A percentile compares a stretch with the other conserved stretches of the same genome.
Evolutionary conservation across 2,888 invertebrate species (phyloP).

Genomic region (Rotaria macrura): DNA sequence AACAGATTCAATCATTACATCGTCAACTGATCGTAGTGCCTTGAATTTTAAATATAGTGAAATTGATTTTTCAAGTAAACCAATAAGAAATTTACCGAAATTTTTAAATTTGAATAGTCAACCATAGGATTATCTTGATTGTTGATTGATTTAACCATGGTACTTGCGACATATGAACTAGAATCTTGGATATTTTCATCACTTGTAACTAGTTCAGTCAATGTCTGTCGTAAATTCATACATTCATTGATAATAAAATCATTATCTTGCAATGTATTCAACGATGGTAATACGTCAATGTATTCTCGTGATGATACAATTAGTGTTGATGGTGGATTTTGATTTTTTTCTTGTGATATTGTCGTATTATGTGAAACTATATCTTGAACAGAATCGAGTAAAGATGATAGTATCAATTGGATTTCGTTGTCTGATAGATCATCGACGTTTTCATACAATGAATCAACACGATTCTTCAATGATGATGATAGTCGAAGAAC

Average conservation of each 20-base stretch:
- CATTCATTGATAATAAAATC: no score
- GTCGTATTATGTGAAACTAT: not conserved
- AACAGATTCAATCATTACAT: no score
- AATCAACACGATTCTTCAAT: no score
- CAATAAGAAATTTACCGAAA: not conserved
- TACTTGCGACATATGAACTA: no score
- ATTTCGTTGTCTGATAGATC: not conserved
- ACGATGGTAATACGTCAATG: no score
- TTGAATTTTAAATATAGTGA: not conserved
- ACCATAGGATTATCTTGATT: not conserved
- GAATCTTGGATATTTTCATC: no score
- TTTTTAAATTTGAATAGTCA: not conserved
- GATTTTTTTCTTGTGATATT: not conserved
- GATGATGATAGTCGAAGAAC: no score
- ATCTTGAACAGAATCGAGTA: not conserved
- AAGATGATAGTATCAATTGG: not conserved
- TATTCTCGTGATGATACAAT: no score
- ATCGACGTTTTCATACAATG: not conserved
- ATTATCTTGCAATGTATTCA: no score
- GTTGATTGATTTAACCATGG: not conserved
- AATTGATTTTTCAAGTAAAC: no score
- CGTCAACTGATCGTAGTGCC: not conserved
- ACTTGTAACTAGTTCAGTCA: no score
- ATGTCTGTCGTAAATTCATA: no score
- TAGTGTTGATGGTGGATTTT: not conserved